These are phyloP conservation scores for Beroe forskalii DNA, from an alignment of 37 sponge, comb jelly and placozoan species.

Conservation along the genomic window DNA sequence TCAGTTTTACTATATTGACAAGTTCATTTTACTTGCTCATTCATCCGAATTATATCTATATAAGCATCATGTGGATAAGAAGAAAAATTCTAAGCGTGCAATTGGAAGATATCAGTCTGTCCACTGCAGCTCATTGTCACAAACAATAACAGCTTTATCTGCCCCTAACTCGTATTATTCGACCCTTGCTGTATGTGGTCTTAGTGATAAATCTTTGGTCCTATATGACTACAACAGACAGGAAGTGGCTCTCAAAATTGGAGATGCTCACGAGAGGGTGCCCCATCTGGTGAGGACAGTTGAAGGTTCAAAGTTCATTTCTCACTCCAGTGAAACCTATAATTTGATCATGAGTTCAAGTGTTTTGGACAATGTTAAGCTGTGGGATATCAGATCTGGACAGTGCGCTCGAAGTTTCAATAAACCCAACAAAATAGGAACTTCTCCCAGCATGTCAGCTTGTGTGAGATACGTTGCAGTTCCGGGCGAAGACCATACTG, in stretches of 20 bases:
- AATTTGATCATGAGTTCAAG: slow-evolving; percentile 15
- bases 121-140: slow-evolving; percentile 48
- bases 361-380: slow-evolving; percentile 4
- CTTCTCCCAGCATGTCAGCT: background rate
- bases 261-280: background rate
- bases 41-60: slow-evolving; percentile 75
- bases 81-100: slow-evolving; percentile 19
- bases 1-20: slow-evolving; percentile 96
- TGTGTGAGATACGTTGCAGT: slow-evolving; percentile 42
- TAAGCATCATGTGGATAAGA: slow-evolving; percentile 86
- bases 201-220: slow-evolving; percentile 36
- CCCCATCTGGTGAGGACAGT: background rate
- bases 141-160: slow-evolving; percentile 81
- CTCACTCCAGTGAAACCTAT: slow-evolving; percentile 17
- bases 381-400: slow-evolving; percentile 48
- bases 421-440: background rate
- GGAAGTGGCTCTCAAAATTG: background rate
- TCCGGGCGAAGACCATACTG: slow-evolving; percentile 46
- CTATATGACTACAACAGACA: slow-evolving; percentile 40
- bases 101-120: slow-evolving; percentile 7
- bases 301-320: slow-evolving; percentile 28
- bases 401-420: slow-evolving; percentile 43
- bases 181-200: slow-evolving; percentile 43
- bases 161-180: slow-evolving; percentile 88
- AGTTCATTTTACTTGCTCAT: slow-evolving; percentile 82